Evolutionary conservation across 1,140 invertebrate genomes (phyloP), one percentile per base, ranked within the genome.

Genomic region (Lucilia sericata): DNA sequence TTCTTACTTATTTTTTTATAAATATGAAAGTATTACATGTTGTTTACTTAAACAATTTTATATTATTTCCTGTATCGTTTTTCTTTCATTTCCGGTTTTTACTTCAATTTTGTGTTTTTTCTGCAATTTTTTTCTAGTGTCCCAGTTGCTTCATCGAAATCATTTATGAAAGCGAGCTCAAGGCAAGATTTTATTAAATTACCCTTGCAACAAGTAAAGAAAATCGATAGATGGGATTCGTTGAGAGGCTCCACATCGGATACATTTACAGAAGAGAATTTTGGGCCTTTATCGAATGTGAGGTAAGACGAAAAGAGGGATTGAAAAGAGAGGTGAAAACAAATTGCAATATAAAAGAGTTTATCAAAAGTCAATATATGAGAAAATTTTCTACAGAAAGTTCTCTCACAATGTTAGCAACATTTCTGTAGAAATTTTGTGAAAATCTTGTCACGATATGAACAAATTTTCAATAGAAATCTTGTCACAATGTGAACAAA

Each of bases 101-200:
- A 42, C n/a, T 36, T 19, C 0, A n/a, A 55, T 78, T 25, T 25
- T 74, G 0, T 75, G 60, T 17, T 13, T 82, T 55, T 82, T 60
- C 13, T 84, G 19, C 5, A 12, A 17, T 81, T 82, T 36, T 83
- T 82, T 83, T 21, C 70, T 30, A 90, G 89, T 86, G 88, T 92
- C 65, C 92, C 92, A 87, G 92, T 96, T 91, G 93, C 94, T 47
- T 95, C 95, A n/a, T 97, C 96, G 0, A 97, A 97, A 89, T 96
- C 96, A 2, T 97, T 97, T 87, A 97, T 98, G 87, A 97, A 97
- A 92, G 96, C 96, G 70, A 98, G 97, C 90, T 97, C 96, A 89
- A 94, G 96, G 89, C 94, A 95, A 21, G 96, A 97, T 86, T 92
- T 95, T 25, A 93, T 94, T 80, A 93, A 93, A 89, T 92, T 91